Conservation (phyloP, 2,113 vertebrate genomes). For the Channa maculata region DNA sequence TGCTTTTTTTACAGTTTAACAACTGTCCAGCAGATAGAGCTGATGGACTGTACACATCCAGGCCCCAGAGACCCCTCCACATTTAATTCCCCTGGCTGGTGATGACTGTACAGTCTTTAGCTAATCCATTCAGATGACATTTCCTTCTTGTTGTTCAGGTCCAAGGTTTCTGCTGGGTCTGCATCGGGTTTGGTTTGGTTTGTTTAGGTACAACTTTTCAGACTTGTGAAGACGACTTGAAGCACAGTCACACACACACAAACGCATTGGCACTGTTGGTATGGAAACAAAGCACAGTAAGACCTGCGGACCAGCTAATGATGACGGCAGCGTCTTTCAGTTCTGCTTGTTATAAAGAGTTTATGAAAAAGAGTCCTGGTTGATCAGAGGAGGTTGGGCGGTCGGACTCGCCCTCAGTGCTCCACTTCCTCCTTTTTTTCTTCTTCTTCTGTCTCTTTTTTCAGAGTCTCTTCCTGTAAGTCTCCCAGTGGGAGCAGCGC, state of each 20-base stretch:
- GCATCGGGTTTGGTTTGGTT: background rate
- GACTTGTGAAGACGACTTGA: background rate
- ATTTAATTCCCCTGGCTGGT: no score
- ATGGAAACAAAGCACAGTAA: slow-evolving; percentile 68
- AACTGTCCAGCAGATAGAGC: slow-evolving; percentile 18
- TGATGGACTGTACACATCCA: background rate
- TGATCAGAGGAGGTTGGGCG: slow-evolving; percentile 7
- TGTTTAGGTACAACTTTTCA: background rate
- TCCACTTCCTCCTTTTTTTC: background rate
- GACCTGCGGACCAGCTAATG: slow-evolving; percentile 26
- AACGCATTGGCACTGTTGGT: slow-evolving; percentile 73
- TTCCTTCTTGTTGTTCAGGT: background rate
- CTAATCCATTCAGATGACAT: background rate
- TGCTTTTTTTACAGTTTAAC: background rate
- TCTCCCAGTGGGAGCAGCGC: slow-evolving; percentile 48
- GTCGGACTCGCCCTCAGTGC: background rate
- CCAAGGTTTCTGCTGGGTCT: background rate
- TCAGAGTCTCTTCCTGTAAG: slow-evolving; percentile 48
- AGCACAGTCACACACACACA: slow-evolving; percentile 48
- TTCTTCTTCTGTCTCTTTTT: slow-evolving; percentile 35
- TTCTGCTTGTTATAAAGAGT: slow-evolving; percentile 8
- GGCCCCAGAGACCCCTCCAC: background rate
- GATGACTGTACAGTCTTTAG: background rate
- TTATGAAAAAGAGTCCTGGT: slow-evolving; percentile 35
- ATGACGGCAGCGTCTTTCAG: slow-evolving; percentile 27